Conservation (phyloP, 2,888 invertebrate species). For the Oxyscelio sp. region DNA sequence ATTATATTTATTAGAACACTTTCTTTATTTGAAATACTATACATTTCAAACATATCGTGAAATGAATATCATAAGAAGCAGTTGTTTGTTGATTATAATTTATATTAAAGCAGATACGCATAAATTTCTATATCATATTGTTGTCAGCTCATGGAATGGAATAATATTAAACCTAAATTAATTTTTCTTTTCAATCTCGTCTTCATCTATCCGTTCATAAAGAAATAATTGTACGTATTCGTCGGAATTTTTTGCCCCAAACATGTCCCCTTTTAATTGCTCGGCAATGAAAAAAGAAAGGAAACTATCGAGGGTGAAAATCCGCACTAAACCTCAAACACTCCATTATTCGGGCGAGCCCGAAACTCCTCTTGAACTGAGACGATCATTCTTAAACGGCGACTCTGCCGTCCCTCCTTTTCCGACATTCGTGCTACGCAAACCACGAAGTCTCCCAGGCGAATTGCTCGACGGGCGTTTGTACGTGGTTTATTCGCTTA, state of each 20-base stretch:
- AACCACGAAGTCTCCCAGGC: conserved; percentile 47
- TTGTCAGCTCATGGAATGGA: too few species aligned
- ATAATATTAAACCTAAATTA: too few species aligned
- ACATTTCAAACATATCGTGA: too few species aligned
- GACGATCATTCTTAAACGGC: conserved; percentile 52
- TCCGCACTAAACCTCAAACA: conserved; percentile 35
- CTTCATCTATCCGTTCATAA: too few species aligned
- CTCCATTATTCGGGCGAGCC: conserved; percentile 28
- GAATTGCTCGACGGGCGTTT: conserved; percentile 39
- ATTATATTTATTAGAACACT: too few species aligned
- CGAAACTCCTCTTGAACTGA: conserved; percentile 25
- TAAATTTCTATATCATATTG: too few species aligned
- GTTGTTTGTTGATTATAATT: too few species aligned
- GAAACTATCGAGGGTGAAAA: conserved; percentile 20
- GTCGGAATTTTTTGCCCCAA: neutral
- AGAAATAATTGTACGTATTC: conserved; percentile 13
- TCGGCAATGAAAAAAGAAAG: neutral
- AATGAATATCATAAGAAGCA: too few species aligned
- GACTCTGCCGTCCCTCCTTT: conserved; percentile 6
- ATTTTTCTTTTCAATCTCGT: too few species aligned
- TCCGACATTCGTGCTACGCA: conserved; percentile 41
- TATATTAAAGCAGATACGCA: too few species aligned
- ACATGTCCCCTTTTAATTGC: neutral
- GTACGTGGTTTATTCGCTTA: conserved; percentile 71
- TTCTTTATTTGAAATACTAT: too few species aligned